Conservation (phyloP, 2,888 invertebrate species). For the Lobophora halterata region DNA sequence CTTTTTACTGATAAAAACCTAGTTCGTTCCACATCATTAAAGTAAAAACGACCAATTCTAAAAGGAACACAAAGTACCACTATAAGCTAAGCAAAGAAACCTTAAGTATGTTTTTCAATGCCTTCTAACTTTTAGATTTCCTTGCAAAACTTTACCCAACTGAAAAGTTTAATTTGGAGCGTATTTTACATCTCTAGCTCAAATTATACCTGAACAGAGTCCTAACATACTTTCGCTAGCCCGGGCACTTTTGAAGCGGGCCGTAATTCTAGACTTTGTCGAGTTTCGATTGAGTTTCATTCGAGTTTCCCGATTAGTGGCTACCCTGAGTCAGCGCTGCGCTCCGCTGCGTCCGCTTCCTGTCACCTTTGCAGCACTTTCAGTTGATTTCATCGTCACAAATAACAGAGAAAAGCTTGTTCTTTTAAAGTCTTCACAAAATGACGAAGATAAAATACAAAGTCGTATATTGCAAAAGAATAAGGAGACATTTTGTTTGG, state of each 20-base stretch:
- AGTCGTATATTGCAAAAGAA: too few species aligned
- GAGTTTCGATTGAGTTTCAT: conserved; percentile 17
- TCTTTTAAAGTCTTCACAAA: neutral
- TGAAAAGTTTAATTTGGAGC: conserved; percentile 22
- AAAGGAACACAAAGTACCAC: too few species aligned
- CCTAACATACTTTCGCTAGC: conserved; percentile 24
- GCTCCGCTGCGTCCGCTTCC: conserved; percentile 72
- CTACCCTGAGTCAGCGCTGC: conserved; percentile 35
- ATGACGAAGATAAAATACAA: too few species aligned
- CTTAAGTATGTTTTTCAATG: conserved; percentile 18
- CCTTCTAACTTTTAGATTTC: conserved; percentile 15
- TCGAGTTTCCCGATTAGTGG: conserved; percentile 49
- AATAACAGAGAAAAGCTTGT: conserved; percentile 41
- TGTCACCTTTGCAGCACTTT: conserved; percentile 76
- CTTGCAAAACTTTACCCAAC: conserved; percentile 17
- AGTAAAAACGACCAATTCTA: neutral
- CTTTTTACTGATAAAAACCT: conserved; percentile 14
- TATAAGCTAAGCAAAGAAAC: too few species aligned
- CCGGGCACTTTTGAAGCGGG: conserved; percentile 15
- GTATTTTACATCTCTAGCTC: conserved; percentile 23
- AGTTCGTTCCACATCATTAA: conserved; percentile 2
- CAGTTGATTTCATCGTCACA: conserved; percentile 74
- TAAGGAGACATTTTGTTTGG: too few species aligned
- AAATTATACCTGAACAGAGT: conserved; percentile 25
- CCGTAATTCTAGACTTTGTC: conserved; percentile 20